These are phyloP conservation scores for Scaptomyza hsui DNA, from an alignment of 1,140 invertebrate genomes.

Conservation along the genomic window DNA sequence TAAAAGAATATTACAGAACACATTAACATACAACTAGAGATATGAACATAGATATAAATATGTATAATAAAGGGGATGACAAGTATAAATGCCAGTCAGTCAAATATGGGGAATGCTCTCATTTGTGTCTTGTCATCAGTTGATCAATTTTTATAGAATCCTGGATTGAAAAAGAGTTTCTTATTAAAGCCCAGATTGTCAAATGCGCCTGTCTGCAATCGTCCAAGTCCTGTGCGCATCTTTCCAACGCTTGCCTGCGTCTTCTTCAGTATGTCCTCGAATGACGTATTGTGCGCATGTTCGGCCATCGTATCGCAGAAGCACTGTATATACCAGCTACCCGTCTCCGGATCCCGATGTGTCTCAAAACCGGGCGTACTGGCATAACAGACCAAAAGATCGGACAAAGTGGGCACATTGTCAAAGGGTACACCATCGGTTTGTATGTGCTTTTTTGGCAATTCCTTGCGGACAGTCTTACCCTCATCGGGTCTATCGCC, in stretches of 20 bases:
- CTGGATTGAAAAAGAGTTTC: conserved; percentile 77
- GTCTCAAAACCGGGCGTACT: conserved; percentile 88
- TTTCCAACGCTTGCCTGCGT: conserved; percentile 84
- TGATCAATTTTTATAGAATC: conserved; percentile 21
- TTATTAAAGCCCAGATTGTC: conserved; percentile 69
- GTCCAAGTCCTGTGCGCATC: conserved; percentile 13
- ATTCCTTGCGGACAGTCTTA: background rate
- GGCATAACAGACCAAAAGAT: conserved; percentile 88
- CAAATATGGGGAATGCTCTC: conserved; percentile 42
- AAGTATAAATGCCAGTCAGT: conserved; percentile 58
- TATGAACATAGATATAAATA: background rate
- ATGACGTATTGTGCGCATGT: conserved; percentile 86
- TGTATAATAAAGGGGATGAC: conserved; percentile 7
- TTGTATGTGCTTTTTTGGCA: conserved; percentile 3
- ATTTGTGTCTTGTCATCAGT: conserved; percentile 31
- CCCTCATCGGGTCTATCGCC: conserved; percentile 73
- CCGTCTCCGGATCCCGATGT: conserved; percentile 86
- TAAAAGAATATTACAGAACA: conserved; percentile 1
- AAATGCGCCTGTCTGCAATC: conserved; percentile 60
- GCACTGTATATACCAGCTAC: conserved; percentile 91
- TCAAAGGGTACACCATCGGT: conserved; percentile 34
- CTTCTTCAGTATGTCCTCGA: conserved; percentile 88
- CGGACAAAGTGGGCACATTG: conserved; percentile 83
- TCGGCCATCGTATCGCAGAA: conserved; percentile 90
- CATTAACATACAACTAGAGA: conserved; percentile 11